phyloP scores from a whole-genome alignment of 1,140 invertebrate genomes.

The Pseudomyrmex dendroicus region DNA sequence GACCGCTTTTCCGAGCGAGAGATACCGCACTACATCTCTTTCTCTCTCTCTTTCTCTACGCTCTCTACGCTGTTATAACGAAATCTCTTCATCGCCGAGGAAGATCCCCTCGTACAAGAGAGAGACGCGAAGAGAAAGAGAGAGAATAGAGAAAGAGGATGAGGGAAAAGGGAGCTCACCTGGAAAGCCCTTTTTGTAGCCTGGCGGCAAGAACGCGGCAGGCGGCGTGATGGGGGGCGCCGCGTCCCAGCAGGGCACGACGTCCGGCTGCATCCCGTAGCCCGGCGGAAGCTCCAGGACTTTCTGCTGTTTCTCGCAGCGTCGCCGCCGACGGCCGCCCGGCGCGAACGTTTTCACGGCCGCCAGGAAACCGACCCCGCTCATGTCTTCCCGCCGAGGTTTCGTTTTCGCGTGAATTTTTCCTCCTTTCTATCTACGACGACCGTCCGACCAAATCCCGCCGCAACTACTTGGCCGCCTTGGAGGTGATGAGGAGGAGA shows the following conservation, averaged over 20 bases:
- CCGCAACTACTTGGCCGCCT: neutral
- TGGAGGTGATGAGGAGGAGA: neutral
- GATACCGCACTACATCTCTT: too few species aligned
- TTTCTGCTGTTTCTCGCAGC: slow-evolving; percentile 87
- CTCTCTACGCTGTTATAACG: too few species aligned
- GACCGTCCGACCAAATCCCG: neutral
- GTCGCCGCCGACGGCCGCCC: slow-evolving; percentile 86
- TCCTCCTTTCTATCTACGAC: neutral
- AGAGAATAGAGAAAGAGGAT: too few species aligned
- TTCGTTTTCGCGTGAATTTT: slow-evolving; percentile 48
- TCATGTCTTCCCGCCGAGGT: slow-evolving; percentile 82
- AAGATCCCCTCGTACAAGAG: neutral
- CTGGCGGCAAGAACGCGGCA: slow-evolving; percentile 87
- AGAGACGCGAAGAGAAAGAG: too few species aligned
- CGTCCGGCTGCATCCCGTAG: slow-evolving; percentile 85
- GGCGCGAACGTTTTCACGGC: slow-evolving; percentile 89
- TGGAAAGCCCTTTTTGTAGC: slow-evolving; percentile 85
- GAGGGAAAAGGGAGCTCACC: slow-evolving; percentile 72
- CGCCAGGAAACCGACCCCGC: slow-evolving; percentile 87
- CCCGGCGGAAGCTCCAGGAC: slow-evolving; percentile 86
- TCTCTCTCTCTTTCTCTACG: too few species aligned
- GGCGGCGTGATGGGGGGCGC: slow-evolving; percentile 88
- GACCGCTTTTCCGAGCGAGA: neutral
- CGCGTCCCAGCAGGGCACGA: slow-evolving; percentile 86
- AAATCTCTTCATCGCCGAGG: slow-evolving; percentile 6